Evolutionary conservation across 2,113 vertebrate genomes (phyloP).

Genomic region (Datnioides undecimradiatus): DNA sequence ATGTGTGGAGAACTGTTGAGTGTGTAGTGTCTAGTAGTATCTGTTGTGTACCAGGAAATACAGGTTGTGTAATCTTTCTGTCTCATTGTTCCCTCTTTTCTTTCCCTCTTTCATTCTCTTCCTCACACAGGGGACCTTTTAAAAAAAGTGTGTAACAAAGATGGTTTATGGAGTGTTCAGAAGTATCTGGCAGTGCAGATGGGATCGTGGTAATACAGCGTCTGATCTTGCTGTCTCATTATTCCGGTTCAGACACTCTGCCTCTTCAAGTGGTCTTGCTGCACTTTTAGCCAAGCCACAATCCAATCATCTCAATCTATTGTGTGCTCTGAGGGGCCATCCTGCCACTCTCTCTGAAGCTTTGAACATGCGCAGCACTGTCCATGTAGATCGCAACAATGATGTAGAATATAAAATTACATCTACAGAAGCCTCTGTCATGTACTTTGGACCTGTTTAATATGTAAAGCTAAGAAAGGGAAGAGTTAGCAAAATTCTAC

Average conservation of each 20-base stretch:
- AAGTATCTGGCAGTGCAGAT: slow-evolving; percentile 65
- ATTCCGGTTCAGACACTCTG: slow-evolving; percentile 71
- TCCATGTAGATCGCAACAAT: slow-evolving; percentile 23
- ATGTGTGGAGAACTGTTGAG: slow-evolving; percentile 26
- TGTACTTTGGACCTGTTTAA: slow-evolving; percentile 16
- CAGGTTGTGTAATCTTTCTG: slow-evolving; percentile 49
- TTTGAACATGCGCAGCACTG: slow-evolving; percentile 64
- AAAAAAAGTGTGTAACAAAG: slow-evolving; percentile 56
- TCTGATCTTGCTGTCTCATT: slow-evolving; percentile 78
- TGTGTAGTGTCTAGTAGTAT: slow-evolving; percentile 54
- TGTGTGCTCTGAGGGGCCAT: slow-evolving; percentile 60
- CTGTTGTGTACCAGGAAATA: slow-evolving; percentile 50
- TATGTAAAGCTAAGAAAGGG: slow-evolving; percentile 12
- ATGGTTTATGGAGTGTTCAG: slow-evolving; percentile 64
- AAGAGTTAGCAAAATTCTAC: slow-evolving; percentile 13
- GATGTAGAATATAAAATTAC: slow-evolving; percentile 66
- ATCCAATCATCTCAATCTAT: slow-evolving; percentile 70
- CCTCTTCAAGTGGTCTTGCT: slow-evolving; percentile 72
- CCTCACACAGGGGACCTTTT: slow-evolving; percentile 49
- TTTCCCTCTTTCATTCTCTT: slow-evolving; percentile 14
- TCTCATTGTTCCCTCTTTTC: slow-evolving; percentile 40
- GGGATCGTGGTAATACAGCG: slow-evolving; percentile 64
- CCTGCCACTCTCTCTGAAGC: slow-evolving; percentile 54
- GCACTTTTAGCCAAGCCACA: slow-evolving; percentile 76
- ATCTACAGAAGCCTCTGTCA: slow-evolving; percentile 40